Base-by-base conservation (phyloP, 1,140 invertebrate species). In the Drosophila sulfurigaster region DNA sequence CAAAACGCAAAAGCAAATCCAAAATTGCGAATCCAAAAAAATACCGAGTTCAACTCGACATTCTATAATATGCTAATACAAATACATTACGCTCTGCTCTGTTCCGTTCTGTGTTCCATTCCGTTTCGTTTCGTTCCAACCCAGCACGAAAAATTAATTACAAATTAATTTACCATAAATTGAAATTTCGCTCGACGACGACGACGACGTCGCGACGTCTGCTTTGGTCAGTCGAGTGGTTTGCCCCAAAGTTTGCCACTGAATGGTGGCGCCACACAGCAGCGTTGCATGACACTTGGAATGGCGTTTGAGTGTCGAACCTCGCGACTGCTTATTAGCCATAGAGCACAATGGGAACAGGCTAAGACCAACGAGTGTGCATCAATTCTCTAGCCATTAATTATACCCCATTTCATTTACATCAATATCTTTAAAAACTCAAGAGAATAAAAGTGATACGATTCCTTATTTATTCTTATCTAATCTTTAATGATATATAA, bases 121-220 rank as follows among this genome's bases (percentile, higher is more conserved):
- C 32, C 73, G 38, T 67, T 71, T n/a, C 72, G 68, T 76, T 69
- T 52, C 46, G 41, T 46, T 35, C 11, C 49, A 20, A 11, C 28
- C 8, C 48, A 11, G 41, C 56, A 68, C 51, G 68, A 78, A 77
- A 89, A 85, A 89, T 89, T 89, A 89, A 89, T 89, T 89, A 89
- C 85, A 89, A 89, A 89, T 89, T 89, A 89, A 89, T 89, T 89
- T 89, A 89, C 81, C 85, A 89, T 89, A 81, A 89, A 89, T 89
- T 89, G 78, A 70, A 85, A 76, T 72, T 72, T 59, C 58, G 49
- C 38, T 48, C 56, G 28, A 52, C 11, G 60, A 13, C 54, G 5
- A 30, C 28, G 30, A 7, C 30, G 30, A 32, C 30, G 30, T 25
- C 54, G 30, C 46, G 45, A 15, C 56, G 20, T 32, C 41, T n/a